Base-by-base conservation (phyloP, 2,113 vertebrate species). In the Vulpes ferrilata region DNA sequence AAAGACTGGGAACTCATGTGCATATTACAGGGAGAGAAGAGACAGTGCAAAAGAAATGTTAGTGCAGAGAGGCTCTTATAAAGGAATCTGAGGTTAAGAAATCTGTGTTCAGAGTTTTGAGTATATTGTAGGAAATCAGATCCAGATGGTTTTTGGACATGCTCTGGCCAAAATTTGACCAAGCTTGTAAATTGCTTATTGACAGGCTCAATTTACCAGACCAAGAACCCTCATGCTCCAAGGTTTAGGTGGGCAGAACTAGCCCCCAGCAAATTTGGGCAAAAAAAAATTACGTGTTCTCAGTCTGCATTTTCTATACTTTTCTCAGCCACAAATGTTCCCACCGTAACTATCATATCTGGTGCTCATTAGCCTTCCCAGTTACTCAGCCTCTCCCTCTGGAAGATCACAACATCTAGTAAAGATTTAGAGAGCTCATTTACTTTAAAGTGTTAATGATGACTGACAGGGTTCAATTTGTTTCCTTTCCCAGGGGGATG, bases 341-440 rank as follows among this genome's bases (percentile, higher is more conserved):
- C 35, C 35, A 53, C 5, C 38, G 7, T 69, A 55, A 76, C 27
- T 74, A 11, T 91, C 48, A 89, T 60, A 79, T 87, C 23, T 84
- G 5, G 22, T 96, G n/a, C 1, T 79, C 30, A 92, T 15, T 87
- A 89, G 57, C 6, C 22, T 96, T 13, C 30, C 55, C 16, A 51
- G 74, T 23, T 27, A 69, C 51, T 82, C 38, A 94, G 7, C 20
- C 3, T 17, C 11, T 79, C 8, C 19, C 11, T 80, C 59, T 90
- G 35, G 38, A 51, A 90, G 93, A 82, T 85, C 22, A 79, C 11
- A 95, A 64, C 53, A 96, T 91, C 67, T 96, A 82, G 74, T 92
- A 90, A 78, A 95, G 64, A 91, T 87, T 80, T 69, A 30, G 22
- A 35, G 25, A 32, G 11, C 35, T 89, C 43, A 87, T 76, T 92